Evolutionary conservation across 2,797 vertebrate species (phyloP).

Genomic region (Rhinoraja longicauda): DNA sequence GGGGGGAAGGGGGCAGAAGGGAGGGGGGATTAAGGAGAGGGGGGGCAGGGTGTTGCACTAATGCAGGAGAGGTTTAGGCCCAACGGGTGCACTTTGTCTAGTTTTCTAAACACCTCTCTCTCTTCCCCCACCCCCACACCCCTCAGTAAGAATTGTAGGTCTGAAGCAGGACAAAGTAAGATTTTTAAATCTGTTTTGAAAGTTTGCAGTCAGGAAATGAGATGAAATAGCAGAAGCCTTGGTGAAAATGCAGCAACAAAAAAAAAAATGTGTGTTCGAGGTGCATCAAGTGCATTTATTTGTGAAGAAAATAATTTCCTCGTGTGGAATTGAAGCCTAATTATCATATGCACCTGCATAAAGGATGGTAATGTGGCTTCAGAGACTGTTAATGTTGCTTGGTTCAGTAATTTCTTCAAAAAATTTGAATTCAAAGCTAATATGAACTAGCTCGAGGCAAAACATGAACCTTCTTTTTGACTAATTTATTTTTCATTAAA

Average conservation of each 20-base stretch:
- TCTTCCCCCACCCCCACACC: not conserved
- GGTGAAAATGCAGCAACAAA: not conserved
- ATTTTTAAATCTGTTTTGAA: not conserved
- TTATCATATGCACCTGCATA: conserved; percentile 67
- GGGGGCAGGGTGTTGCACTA: too few relatives aligned
- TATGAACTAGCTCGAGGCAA: conserved; percentile 69
- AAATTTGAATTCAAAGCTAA: conserved; percentile 66
- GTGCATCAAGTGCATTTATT: conserved; percentile 30
- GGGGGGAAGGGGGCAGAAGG: too few relatives aligned
- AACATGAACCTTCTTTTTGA: conserved; percentile 48
- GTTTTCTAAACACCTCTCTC: not conserved
- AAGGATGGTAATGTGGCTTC: conserved; percentile 64
- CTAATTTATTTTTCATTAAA: conserved; percentile 40
- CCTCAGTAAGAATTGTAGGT: not conserved
- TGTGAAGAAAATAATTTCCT: conserved; percentile 66
- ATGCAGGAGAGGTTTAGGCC: too few relatives aligned
- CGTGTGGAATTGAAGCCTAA: conserved; percentile 68
- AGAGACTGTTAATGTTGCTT: conserved; percentile 68
- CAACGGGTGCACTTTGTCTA: too few relatives aligned
- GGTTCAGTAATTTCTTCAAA: conserved; percentile 73
- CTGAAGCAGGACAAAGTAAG: not conserved
- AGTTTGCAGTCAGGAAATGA: not conserved
- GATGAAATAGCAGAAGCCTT: not conserved
- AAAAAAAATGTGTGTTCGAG: not conserved
- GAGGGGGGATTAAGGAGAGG: too few relatives aligned